Evolutionary conservation across 2,113 vertebrate species (phyloP).

Genomic region (Entomyzon cyanotis): DNA sequence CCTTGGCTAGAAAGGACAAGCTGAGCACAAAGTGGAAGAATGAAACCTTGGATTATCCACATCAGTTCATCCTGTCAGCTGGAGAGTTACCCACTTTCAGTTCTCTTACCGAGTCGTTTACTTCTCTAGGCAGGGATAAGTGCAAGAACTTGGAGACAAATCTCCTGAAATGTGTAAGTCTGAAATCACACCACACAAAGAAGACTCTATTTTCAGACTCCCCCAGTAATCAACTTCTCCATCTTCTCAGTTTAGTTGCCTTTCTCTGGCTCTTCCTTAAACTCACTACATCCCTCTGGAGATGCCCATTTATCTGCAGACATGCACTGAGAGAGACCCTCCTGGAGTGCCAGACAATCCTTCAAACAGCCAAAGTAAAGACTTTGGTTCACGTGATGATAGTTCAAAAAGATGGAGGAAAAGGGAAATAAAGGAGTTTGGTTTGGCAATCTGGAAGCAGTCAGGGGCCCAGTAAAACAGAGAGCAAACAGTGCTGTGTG

Average conservation of each 20-base stretch:
- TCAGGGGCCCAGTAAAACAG: not conserved
- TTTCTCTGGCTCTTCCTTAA: not conserved
- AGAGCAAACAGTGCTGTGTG: not conserved
- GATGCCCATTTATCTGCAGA: not conserved
- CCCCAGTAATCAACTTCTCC: not conserved
- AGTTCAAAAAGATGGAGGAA: not conserved
- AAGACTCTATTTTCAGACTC: not conserved
- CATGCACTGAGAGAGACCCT: not conserved
- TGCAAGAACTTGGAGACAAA: not conserved
- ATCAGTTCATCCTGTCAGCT: not conserved
- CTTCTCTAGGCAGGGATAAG: not conserved
- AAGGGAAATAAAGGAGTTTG: not conserved
- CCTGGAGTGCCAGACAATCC: not conserved
- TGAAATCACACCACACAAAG: not conserved
- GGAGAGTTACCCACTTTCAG: not conserved
- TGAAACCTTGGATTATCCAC: not conserved
- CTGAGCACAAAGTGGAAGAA: slow-evolving; percentile 16
- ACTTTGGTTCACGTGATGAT: not conserved
- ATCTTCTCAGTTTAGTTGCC: not conserved
- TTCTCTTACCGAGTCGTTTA: not conserved
- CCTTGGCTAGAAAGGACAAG: slow-evolving; percentile 23
- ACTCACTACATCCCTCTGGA: not conserved
- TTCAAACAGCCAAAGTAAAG: not conserved
- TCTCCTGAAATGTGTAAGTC: not conserved
- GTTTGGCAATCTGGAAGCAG: not conserved